Evolutionary conservation across 2,888 invertebrate species (phyloP).

Genomic region (Xylota sylvarum): DNA sequence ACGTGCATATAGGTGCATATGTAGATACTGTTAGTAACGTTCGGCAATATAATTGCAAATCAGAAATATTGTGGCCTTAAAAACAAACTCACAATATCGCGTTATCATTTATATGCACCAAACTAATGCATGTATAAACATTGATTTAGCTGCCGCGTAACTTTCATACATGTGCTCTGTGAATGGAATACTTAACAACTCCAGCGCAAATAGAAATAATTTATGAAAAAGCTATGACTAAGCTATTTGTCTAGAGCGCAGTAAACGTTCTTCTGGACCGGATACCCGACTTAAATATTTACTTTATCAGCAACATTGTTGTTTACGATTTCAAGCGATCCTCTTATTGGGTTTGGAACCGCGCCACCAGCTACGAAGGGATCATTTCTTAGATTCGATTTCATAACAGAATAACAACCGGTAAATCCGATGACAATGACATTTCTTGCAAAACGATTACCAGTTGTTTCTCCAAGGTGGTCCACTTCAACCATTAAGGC

Average conservation of each 20-base stretch:
- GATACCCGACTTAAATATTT: conserved; percentile 1
- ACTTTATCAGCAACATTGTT: background rate
- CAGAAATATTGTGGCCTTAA: no score
- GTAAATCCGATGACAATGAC: background rate
- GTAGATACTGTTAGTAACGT: no score
- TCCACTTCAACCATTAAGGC: background rate
- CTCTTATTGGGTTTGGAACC: background rate
- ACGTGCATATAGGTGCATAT: no score
- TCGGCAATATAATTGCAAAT: no score
- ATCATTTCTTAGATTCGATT: background rate
- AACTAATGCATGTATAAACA: background rate
- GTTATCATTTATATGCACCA: background rate
- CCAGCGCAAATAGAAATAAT: background rate
- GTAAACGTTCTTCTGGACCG: background rate
- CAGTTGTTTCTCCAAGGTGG: background rate
- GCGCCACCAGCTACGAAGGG: background rate
- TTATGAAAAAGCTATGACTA: background rate
- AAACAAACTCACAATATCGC: background rate
- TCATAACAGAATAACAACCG: background rate
- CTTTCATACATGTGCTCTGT: background rate
- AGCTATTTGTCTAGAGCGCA: background rate
- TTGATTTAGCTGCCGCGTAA: background rate
- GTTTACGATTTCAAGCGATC: background rate
- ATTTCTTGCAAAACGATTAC: background rate
- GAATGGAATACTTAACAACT: background rate